Percentiles rank a stretch among this genome's conserved stretches.
Conservation (phyloP, 2,888 invertebrate genomes). For the Rhabditoides inermis region DNA sequence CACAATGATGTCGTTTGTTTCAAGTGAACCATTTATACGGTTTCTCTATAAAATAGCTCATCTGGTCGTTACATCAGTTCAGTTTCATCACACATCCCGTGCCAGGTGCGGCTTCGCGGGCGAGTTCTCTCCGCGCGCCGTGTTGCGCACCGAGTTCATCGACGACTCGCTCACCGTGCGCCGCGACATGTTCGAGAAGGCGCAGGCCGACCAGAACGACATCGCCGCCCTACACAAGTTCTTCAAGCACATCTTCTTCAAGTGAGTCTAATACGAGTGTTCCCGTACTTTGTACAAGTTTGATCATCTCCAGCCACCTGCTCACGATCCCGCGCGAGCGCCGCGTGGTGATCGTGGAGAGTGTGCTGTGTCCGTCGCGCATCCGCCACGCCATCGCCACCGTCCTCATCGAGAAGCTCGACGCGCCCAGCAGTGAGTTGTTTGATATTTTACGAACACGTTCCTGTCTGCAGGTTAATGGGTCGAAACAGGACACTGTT, state of each 20-base stretch:
- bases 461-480: too few species aligned
- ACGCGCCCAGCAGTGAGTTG: too few species aligned
- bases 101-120: conserved; percentile 43
- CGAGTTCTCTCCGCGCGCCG: conserved; percentile 31
- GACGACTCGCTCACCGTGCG: conserved; percentile 8
- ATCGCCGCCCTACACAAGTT: conserved; percentile 19
- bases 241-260: conserved; percentile 21
- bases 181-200: not conserved
- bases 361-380: conserved; percentile 70
- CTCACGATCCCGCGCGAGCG: conserved; percentile 86
- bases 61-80: too few species aligned
- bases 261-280: conserved; percentile 7
- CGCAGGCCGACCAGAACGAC: conserved; percentile 4
- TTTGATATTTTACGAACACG: too few species aligned
- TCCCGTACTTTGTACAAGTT: not conserved
- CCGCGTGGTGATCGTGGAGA: conserved; percentile 82
- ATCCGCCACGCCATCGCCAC: conserved; percentile 74
- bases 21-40: too few species aligned
- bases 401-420: conserved; percentile 21
- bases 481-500: too few species aligned
- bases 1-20: too few species aligned
- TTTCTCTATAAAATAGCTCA: too few species aligned
- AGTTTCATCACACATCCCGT: not conserved
- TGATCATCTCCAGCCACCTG: conserved; percentile 64
- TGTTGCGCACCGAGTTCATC: conserved; percentile 20